Evolutionary conservation across 2,797 vertebrate genomes (phyloP).

Genomic region (Mormyrus proboscirostris): DNA sequence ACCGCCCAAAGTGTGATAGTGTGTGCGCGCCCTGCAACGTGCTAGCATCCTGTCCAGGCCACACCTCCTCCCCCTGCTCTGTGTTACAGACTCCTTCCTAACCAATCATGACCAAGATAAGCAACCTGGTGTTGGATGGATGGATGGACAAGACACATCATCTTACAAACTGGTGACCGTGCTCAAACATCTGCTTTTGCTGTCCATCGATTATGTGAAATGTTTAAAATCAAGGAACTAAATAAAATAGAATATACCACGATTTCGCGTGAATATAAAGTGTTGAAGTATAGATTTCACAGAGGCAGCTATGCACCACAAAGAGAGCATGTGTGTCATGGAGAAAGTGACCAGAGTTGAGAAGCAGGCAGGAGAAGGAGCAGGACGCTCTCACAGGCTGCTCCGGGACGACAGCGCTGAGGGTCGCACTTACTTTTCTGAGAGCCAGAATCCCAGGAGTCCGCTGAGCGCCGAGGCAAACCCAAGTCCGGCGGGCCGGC

Average conservation of each 20-base stretch:
- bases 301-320: background rate
- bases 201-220: slow-evolving; percentile 14
- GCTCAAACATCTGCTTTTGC: slow-evolving; percentile 4
- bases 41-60: background rate
- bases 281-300: background rate
- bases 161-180: background rate
- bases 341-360: background rate
- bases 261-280: background rate
- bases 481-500: background rate
- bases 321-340: background rate
- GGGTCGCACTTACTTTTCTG: background rate
- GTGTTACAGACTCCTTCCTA: background rate
- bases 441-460: background rate
- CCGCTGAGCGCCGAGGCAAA: background rate
- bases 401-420: background rate
- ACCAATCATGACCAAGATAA: background rate
- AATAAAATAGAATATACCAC: background rate
- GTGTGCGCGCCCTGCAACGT: background rate
- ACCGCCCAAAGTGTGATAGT: background rate
- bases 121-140: background rate
- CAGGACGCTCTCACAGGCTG: background rate
- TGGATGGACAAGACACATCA: background rate
- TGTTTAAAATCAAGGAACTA: background rate
- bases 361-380: background rate
- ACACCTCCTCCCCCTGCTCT: background rate